Base-by-base conservation (phyloP, 2,113 vertebrate genomes). In the Misgurnus anguillicaudatus region DNA sequence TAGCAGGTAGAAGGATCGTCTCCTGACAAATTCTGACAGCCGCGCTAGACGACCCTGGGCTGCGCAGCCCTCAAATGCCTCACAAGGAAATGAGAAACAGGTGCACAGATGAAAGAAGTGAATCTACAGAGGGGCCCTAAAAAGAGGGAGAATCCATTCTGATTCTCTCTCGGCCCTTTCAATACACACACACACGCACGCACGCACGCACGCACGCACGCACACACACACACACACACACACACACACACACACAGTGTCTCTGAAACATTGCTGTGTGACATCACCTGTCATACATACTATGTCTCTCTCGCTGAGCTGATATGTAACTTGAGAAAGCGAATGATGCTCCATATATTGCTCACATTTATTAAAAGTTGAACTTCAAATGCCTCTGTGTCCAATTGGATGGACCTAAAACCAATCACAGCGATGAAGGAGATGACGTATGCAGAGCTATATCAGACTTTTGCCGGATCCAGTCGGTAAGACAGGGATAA, bases 41-140 rank as follows among this genome's bases (percentile, higher is more conserved):
- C 73, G 79, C 78, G 81, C 81, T 80, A 45, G 81, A 80, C 6
- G 36, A 55, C 78, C 67, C 77, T 9, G 31, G 65, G 74, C 77
- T 61, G 38, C 21, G 57, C 17, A 66, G 47, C 57, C 58, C 73
- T 79, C 55, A 71, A 75, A 84, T 84, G 82, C 80, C 80, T 75
- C 64, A 80, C 58, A 47, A 72, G 83, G 85, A 83, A 86, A 85
- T 86, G 79, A 82, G 77, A 82, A 86, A 86, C 85, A 86, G 85
- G 83, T 86, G 85, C 79, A 80, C 65, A 83, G 75, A 86, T 86
- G 85, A 86, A 85, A 83, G 83, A 24, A 68, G 83, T 77, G 79
- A 80, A 77, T 60, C 72, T 69, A 75, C 68, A 71, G 53, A 78
- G 85, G 74, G 83, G 76, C 81, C 76, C 83, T 17, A 79, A 81